These are phyloP conservation scores for Oopsacas minuta DNA, from an alignment of 37 sponge, comb jelly and placozoan species.

Conservation along the genomic window DNA sequence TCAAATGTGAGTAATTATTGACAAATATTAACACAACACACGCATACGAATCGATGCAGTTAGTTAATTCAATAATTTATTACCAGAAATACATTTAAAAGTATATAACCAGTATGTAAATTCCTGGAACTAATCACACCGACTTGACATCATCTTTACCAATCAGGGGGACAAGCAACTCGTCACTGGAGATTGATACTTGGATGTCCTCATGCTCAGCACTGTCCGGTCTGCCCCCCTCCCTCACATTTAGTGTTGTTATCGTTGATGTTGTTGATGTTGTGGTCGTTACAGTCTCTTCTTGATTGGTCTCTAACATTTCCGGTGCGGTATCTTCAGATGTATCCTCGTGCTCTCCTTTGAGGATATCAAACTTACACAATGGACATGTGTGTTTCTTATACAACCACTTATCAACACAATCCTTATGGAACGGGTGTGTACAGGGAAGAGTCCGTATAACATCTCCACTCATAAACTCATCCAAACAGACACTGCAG, in stretches of 20 bases:
- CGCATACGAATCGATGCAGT: neutral
- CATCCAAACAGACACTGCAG: slow-evolving; percentile 84
- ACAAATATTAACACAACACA: neutral
- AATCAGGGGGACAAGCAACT: neutral
- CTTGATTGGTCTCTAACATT: neutral
- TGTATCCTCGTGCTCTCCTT: neutral
- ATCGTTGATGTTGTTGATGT: neutral
- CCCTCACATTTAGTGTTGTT: no score
- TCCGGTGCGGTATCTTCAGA: neutral
- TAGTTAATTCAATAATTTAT: neutral
- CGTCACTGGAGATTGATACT: neutral
- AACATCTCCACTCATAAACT: slow-evolving; percentile 40
- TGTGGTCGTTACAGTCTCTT: neutral
- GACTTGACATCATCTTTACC: neutral
- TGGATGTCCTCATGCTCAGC: neutral
- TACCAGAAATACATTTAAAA: neutral
- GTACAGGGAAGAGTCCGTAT: slow-evolving; percentile 74
- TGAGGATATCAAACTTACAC: slow-evolving; percentile 61
- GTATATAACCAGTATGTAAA: no score
- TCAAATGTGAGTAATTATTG: slow-evolving; percentile 14
- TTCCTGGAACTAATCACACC: neutral
- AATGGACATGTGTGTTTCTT: slow-evolving; percentile 79
- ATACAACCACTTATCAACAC: slow-evolving; percentile 87
- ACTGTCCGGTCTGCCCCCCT: neutral
- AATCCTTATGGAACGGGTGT: slow-evolving; percentile 86